Percentiles rank a stretch among this genome's conserved stretches.
Evolutionary conservation across 2,888 invertebrate genomes (phyloP).

Genomic region (Hirtodrosophila confusa): DNA sequence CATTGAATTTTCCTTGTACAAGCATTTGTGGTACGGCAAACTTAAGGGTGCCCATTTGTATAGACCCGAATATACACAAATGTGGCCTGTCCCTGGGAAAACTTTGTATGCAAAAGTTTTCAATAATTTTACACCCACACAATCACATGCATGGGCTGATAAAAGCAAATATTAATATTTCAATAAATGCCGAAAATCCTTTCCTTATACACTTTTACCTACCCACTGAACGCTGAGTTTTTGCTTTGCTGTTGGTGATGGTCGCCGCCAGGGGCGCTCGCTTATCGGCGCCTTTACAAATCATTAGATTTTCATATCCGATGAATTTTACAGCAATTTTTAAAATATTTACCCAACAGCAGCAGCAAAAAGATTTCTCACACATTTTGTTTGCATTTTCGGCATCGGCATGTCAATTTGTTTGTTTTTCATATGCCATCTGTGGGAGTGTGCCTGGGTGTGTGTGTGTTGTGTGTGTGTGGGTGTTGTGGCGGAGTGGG

Average conservation of each 20-base stretch:
- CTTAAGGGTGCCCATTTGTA: constrained; percentile 32
- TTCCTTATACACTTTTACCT: constrained; percentile 64
- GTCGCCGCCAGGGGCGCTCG: constrained; percentile 41
- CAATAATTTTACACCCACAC: constrained; percentile 52
- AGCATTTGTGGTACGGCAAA: constrained; percentile 49
- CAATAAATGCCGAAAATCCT: constrained; percentile 76
- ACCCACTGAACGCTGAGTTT: constrained; percentile 26
- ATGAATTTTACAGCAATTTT: constrained; percentile 79
- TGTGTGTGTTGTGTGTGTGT: constrained; percentile 1
- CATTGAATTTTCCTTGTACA: constrained; percentile 49
- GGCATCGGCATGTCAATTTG: constrained; percentile 73
- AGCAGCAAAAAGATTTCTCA: constrained; percentile 48
- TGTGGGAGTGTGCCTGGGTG: constrained; percentile 6
- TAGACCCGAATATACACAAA: constrained; percentile 11
- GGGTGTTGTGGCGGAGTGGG: constrained; percentile 30
- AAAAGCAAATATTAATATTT: constrained; percentile 75
- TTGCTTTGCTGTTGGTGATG: constrained; percentile 6
- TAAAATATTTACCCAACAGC: constrained; percentile 55
- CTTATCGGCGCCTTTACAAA: constrained; percentile 82
- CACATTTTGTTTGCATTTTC: constrained; percentile 62
- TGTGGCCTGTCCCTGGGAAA: constrained; percentile 20
- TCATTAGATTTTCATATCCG: constrained; percentile 82
- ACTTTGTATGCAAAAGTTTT: constrained; percentile 58
- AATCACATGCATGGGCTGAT: constrained; percentile 40
- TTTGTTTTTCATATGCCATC: constrained; percentile 63